These are phyloP conservation scores for Drosophila truncata DNA, from an alignment of 1,140 invertebrate genomes.

Conservation along the genomic window DNA sequence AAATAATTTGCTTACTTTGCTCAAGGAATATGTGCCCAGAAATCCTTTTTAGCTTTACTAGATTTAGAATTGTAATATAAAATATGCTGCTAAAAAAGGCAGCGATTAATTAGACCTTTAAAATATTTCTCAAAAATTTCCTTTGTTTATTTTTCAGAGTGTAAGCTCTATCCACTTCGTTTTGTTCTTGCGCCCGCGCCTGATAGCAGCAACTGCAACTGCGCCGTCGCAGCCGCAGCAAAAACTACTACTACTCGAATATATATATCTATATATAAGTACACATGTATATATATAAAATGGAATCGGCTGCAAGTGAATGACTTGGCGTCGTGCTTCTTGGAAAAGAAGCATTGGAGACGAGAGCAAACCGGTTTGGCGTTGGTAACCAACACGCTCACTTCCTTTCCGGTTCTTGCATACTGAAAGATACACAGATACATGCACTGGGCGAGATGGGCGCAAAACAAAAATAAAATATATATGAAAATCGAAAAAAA, in stretches of 20 bases:
- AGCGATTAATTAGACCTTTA: too few relatives aligned
- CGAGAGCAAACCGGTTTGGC: slow-evolving; percentile 56
- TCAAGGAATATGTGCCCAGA: too few relatives aligned
- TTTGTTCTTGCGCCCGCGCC: slow-evolving; percentile 69
- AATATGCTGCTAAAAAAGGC: too few relatives aligned
- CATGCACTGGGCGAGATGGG: slow-evolving; percentile 20
- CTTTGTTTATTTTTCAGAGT: slow-evolving; percentile 1
- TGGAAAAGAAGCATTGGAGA: slow-evolving; percentile 64
- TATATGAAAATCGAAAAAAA: slow-evolving; percentile 8
- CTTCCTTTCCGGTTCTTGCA: slow-evolving; percentile 82
- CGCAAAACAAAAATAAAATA: slow-evolving; percentile 37
- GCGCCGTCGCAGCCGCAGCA: slow-evolving; percentile 20
- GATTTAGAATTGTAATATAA: too few relatives aligned
- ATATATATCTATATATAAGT: neutral
- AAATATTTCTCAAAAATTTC: neutral
- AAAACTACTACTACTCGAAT: slow-evolving; percentile 6
- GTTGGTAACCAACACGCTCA: slow-evolving; percentile 79
- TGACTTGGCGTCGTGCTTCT: slow-evolving; percentile 77
- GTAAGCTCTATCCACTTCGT: slow-evolving; percentile 27
- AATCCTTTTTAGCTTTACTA: too few relatives aligned
- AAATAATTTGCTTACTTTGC: too few relatives aligned
- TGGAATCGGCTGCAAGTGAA: slow-evolving; percentile 78
- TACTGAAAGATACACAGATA: slow-evolving; percentile 13
- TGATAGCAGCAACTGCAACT: slow-evolving; percentile 30
- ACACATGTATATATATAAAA: slow-evolving; percentile 28